phyloP scores from a whole-genome alignment of 2,797 vertebrate genomes.

The Oceanodroma leucorhoa region DNA sequence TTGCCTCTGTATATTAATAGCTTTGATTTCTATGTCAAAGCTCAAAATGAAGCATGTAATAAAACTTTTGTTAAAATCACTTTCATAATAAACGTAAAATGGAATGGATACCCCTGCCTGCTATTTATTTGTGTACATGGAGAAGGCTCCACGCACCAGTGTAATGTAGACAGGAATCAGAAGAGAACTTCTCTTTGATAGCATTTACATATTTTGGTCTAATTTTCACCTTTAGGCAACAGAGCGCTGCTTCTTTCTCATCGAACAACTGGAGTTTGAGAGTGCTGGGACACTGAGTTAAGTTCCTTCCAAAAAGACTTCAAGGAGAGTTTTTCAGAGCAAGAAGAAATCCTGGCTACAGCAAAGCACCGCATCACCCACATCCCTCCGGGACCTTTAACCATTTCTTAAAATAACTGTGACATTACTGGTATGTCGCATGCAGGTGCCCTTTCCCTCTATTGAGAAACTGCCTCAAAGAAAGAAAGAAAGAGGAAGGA shows the following conservation, averaged over 20 bases:
- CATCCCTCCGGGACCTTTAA: neutral
- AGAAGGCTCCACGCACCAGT: neutral
- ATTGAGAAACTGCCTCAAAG: neutral
- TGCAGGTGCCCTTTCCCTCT: neutral
- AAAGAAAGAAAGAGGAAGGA: neutral
- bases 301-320: neutral
- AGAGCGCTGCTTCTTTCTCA: neutral
- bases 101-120: neutral
- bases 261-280: neutral
- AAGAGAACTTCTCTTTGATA: neutral
- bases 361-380: neutral
- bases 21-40: constrained; percentile 65
- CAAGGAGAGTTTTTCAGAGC: neutral
- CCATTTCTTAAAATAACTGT: neutral
- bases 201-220: neutral
- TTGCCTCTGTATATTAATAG: constrained; percentile 60
- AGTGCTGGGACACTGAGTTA: neutral
- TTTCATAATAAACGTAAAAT: constrained; percentile 72
- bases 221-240: neutral
- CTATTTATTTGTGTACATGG: neutral
- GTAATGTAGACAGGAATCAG: neutral
- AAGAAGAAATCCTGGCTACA: neutral
- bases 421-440: accelerated
- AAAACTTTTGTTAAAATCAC: constrained; percentile 58
- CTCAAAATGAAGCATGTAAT: constrained; percentile 69